Base-by-base conservation (phyloP, 2,888 invertebrate genomes). In the Busseola fusca region DNA sequence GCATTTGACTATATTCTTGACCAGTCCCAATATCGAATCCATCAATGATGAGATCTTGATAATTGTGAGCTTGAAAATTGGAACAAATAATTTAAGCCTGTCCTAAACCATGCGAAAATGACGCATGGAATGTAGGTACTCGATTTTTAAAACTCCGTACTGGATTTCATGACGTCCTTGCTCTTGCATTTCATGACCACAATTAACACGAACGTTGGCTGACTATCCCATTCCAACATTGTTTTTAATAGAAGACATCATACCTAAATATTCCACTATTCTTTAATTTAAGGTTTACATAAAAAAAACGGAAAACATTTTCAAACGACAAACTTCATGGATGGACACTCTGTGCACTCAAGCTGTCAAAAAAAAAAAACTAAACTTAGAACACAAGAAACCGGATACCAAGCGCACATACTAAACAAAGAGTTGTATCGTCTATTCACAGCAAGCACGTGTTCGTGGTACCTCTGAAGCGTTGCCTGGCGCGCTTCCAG, bases 381-480 rank as follows among this genome's bases (percentile, higher is more conserved):
- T 18, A 18, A 34, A 25, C 21, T 5, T n/a, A 37, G 5, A 14
- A n/a, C 9, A 37, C 37, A 25, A 50, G 4, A 42, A 56, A 57
- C 63, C 25, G 67, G 69, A 60, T 84, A 83, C 80, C 60, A 82
- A 80, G 80, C 52, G 27, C 66, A 0, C 78, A 88, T 81, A 74
- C 64, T 34, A 45, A 86, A 69, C 65, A 65, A 64, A 56, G 66
- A 64, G 63, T 7, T 83, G 1, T n/a, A n/a, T 58, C 76, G 4
- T 84, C 18, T 76, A 69, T 84, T 93, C 93, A 58, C 95, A 97
- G 98, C 57, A 98, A 98, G 93, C 98, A 98, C 95, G 97, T 98
- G 64, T 98, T 97, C 92, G 98, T 98, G 52, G 98, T 98, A n/a
- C 98, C 98, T 0, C 96, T 98, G 93, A 98, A 98, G 90, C 96